phyloP scores from a whole-genome alignment of 2,888 invertebrate genomes.

The Ennomos erosarius region DNA sequence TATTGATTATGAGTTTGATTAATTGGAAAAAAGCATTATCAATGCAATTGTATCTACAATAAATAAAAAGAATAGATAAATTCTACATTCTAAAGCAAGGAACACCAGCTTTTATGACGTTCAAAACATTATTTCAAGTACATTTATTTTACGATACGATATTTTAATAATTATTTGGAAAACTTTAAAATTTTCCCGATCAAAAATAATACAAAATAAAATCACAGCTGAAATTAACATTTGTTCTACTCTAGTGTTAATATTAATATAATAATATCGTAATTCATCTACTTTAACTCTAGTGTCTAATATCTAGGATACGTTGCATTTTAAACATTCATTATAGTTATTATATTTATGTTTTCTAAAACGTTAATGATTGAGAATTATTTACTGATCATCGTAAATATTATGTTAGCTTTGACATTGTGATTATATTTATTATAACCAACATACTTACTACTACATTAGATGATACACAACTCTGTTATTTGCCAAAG shows the following conservation, averaged over 20 bases:
- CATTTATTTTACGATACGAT: constrained; percentile 6
- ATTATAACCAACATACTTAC: constrained; percentile 1
- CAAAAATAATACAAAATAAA: constrained; percentile 41
- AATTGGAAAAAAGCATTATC: too few species aligned
- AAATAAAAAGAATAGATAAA: too few species aligned
- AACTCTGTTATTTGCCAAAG: too few species aligned
- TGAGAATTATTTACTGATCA: constrained; percentile 50
- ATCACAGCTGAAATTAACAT: constrained; percentile 49
- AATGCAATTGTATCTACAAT: too few species aligned
- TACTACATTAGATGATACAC: too few species aligned
- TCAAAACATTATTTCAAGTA: constrained; percentile 14
- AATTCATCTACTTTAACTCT: constrained; percentile 20
- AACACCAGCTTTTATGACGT: too few species aligned
- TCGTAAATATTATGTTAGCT: constrained; percentile 7
- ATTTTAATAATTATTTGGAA: constrained; percentile 21
- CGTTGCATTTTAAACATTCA: constrained; percentile 13
- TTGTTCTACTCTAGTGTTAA: constrained; percentile 45
- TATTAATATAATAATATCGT: constrained; percentile 28
- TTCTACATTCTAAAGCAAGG: too few species aligned
- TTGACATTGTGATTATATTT: constrained; percentile 5
- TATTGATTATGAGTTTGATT: too few species aligned
- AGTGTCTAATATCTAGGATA: constrained; percentile 36
- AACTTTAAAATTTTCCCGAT: constrained; percentile 55
- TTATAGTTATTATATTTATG: constrained; percentile 15
- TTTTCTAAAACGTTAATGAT: constrained; percentile 34